These are phyloP conservation scores for Liodrosophila aerea DNA, from an alignment of 2,888 invertebrate species.

Conservation along the genomic window DNA sequence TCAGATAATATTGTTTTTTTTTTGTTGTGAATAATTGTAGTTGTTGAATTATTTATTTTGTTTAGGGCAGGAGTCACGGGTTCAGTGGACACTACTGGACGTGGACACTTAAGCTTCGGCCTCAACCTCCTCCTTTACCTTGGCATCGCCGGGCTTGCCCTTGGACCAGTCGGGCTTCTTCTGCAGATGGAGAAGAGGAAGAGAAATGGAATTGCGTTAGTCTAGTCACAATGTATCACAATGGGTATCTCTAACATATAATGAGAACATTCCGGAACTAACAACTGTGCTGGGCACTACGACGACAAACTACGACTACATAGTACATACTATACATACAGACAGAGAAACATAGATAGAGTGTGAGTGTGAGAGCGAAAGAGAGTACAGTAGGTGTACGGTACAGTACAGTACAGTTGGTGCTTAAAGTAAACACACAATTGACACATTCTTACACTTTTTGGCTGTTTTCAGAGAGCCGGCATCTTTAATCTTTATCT, in stretches of 20 bases:
- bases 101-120: constrained; percentile 89
- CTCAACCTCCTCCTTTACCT: constrained; percentile 92
- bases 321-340: constrained; percentile 11
- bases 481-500: constrained; percentile 81
- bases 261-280: constrained; percentile 48
- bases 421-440: constrained; percentile 57
- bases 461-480: constrained; percentile 77
- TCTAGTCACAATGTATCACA: background rate
- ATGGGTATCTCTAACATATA: constrained; percentile 30
- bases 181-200: constrained; percentile 83
- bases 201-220: constrained; percentile 28
- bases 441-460: constrained; percentile 80
- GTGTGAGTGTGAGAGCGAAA: constrained; percentile 15
- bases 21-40: constrained; percentile 55
- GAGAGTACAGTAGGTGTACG: constrained; percentile 15
- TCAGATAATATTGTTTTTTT: constrained; percentile 59
- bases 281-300: constrained; percentile 50
- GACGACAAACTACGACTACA: constrained; percentile 38
- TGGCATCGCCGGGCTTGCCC: constrained; percentile 92
- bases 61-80: constrained; percentile 82
- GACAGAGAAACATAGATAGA: constrained; percentile 26
- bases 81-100: constrained; percentile 82
- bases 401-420: constrained; percentile 56
- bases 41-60: constrained; percentile 58
- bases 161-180: constrained; percentile 98